Conservation (phyloP, 2,888 invertebrate species). For the Nomada fabriciana region DNA sequence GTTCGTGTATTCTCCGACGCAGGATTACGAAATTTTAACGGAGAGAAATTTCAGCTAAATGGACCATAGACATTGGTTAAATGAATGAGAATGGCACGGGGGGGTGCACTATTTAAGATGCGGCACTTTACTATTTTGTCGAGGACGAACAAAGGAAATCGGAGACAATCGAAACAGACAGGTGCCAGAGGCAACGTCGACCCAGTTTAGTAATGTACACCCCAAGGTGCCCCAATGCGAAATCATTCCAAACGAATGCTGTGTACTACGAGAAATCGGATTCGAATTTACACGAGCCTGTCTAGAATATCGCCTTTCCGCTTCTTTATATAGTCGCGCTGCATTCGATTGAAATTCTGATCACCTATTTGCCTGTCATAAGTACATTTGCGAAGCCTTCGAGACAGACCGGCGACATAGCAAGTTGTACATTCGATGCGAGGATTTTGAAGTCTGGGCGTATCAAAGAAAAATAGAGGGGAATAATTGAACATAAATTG, state of each 20-base stretch:
- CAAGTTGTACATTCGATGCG: no score
- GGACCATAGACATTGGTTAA: no score
- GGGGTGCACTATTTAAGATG: no score
- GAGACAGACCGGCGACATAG: no score
- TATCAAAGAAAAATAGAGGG: not conserved
- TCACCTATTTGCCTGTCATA: conserved; percentile 1
- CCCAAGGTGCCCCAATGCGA: conserved; percentile 50
- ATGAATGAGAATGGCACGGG: not conserved
- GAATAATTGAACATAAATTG: not conserved
- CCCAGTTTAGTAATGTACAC: conserved; percentile 50
- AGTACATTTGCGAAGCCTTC: not conserved
- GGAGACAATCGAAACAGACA: conserved; percentile 52
- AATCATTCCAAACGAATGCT: conserved; percentile 56
- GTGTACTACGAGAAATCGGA: not conserved
- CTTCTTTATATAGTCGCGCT: not conserved
- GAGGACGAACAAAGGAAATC: not conserved
- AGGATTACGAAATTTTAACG: conserved; percentile 6
- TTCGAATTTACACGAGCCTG: conserved; percentile 28
- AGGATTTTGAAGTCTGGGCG: not conserved
- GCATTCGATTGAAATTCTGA: not conserved
- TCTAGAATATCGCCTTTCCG: not conserved
- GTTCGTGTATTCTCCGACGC: not conserved
- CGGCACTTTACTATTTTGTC: not conserved
- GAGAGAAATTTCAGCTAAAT: not conserved
- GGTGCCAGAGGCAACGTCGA: conserved; percentile 58